phyloP scores from a whole-genome alignment of 2,888 invertebrate genomes.

The Andrena marginata region DNA sequence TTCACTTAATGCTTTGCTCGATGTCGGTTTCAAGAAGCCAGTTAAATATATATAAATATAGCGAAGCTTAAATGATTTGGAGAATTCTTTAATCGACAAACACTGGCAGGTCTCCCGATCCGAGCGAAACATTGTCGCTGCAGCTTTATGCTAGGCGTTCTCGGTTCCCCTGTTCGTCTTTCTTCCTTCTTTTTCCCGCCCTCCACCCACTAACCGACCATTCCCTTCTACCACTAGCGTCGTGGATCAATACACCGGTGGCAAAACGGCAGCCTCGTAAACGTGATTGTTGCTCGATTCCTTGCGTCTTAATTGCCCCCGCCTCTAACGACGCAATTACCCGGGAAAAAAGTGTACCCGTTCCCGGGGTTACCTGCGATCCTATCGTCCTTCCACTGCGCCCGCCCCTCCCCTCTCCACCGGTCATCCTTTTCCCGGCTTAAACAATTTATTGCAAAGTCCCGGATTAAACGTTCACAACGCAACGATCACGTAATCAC shows the following conservation, averaged over 20 bases:
- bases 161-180: constrained; percentile 28
- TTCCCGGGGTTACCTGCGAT: constrained; percentile 26
- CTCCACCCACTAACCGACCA: constrained; percentile 34
- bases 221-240: constrained; percentile 62
- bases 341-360: constrained; percentile 52
- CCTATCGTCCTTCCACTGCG: constrained; percentile 24
- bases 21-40: background rate
- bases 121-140: constrained; percentile 47
- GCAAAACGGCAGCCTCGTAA: constrained; percentile 76
- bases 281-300: constrained; percentile 83
- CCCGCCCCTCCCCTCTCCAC: background rate
- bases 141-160: constrained; percentile 45
- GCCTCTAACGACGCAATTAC: constrained; percentile 84
- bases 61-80: background rate
- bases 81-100: constrained; percentile 26
- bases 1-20: background rate
- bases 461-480: constrained; percentile 18
- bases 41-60: constrained; percentile 14
- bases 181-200: constrained; percentile 46
- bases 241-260: constrained; percentile 79
- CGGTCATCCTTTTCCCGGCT: background rate
- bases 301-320: constrained; percentile 82
- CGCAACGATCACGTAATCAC: constrained; percentile 27
- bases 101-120: constrained; percentile 45
- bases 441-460: constrained; percentile 23